Evolutionary conservation across 2,888 invertebrate genomes (phyloP).

Genomic region (Orthosia gothica): DNA sequence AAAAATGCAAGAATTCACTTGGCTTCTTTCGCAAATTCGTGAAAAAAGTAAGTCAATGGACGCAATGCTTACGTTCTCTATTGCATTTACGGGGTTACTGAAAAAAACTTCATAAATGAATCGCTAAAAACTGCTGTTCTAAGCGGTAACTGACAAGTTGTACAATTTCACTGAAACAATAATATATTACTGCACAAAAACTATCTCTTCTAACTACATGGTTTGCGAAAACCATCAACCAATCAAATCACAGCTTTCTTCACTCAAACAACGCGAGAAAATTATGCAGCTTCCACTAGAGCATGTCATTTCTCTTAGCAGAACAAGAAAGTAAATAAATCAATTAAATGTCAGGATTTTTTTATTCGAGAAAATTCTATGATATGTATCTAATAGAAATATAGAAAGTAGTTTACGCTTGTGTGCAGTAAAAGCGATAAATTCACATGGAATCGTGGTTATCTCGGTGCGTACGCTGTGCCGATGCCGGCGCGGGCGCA

Average conservation of each 20-base stretch:
- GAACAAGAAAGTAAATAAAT: slow-evolving; percentile 62
- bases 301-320: slow-evolving; percentile 48
- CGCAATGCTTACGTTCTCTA: slow-evolving; percentile 38
- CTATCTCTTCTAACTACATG: slow-evolving; percentile 52
- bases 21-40: slow-evolving; percentile 9
- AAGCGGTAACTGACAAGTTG: background rate
- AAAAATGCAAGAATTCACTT: background rate
- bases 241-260: slow-evolving; percentile 49
- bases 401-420: slow-evolving; percentile 71
- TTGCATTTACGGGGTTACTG: slow-evolving; percentile 5
- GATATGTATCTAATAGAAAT: slow-evolving; percentile 69
- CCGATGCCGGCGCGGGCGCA: slow-evolving; percentile 66
- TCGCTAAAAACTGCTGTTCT: slow-evolving; percentile 27
- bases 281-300: slow-evolving; percentile 61
- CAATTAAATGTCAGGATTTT: slow-evolving; percentile 57
- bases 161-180: slow-evolving; percentile 37
- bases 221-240: slow-evolving; percentile 51
- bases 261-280: slow-evolving; percentile 53
- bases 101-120: slow-evolving; percentile 16
- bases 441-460: slow-evolving; percentile 69
- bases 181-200: slow-evolving; percentile 48
- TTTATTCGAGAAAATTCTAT: slow-evolving; percentile 50
- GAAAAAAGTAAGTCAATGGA: slow-evolving; percentile 30
- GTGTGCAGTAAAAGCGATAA: slow-evolving; percentile 66
- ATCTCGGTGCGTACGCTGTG: slow-evolving; percentile 59